phyloP scores from a whole-genome alignment of 2,113 vertebrate species.

The Macrotus californicus region DNA sequence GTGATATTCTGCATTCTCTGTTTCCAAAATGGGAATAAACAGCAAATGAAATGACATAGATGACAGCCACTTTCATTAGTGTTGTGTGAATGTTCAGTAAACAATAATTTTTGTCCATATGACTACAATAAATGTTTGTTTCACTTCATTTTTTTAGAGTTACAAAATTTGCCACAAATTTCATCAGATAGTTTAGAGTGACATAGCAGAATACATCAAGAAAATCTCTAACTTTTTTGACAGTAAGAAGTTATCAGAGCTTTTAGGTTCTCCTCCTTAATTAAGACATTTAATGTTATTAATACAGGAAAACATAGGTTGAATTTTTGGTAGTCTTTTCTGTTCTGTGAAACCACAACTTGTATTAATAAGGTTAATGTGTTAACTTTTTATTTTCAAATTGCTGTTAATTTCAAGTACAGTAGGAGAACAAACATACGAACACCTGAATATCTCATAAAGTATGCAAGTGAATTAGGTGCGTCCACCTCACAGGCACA shows the following conservation, averaged over 20 bases:
- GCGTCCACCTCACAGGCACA: neutral
- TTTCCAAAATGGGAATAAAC: neutral
- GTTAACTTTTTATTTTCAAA: neutral
- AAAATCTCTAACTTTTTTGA: neutral
- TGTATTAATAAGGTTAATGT: neutral
- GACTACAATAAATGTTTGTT: neutral
- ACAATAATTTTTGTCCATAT: neutral
- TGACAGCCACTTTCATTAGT: neutral
- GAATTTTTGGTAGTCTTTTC: neutral
- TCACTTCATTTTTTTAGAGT: slow-evolving; percentile 53
- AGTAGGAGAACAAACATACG: neutral
- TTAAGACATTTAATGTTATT: neutral
- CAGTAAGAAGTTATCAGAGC: neutral
- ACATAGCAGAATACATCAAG: neutral
- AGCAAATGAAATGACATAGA: neutral
- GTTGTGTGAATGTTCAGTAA: neutral
- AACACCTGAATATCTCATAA: neutral
- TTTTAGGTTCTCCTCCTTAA: neutral
- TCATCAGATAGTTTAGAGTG: slow-evolving; percentile 31
- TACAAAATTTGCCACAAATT: slow-evolving; percentile 56
- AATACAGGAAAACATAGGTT: neutral
- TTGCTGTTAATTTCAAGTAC: neutral
- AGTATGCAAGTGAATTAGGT: neutral
- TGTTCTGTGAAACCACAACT: neutral
- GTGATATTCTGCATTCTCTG: neutral